These are phyloP conservation scores for Drymodes brunneopygia DNA, from an alignment of 2,113 vertebrate genomes.

Conservation along the genomic window DNA sequence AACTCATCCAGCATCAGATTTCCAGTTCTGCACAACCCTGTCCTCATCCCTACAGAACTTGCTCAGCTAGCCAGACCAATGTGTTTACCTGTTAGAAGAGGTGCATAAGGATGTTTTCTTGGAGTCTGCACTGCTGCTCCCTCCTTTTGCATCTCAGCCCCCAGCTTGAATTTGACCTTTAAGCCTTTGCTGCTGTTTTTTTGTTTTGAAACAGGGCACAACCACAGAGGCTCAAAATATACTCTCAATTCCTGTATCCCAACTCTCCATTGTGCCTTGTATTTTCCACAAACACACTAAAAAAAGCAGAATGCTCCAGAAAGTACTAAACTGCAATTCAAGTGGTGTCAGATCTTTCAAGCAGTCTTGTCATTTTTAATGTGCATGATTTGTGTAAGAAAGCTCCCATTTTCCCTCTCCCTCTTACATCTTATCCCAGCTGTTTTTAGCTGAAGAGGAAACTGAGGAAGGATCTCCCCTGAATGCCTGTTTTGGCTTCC, in stretches of 20 bases:
- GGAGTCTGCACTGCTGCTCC: background rate
- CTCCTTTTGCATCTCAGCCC: background rate
- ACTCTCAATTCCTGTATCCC: background rate
- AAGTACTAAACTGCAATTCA: background rate
- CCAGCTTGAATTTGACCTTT: background rate
- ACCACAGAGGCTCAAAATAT: background rate
- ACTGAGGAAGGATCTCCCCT: background rate
- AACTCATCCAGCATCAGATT: background rate
- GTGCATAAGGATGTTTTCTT: background rate
- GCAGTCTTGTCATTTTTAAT: background rate
- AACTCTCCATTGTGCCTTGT: background rate
- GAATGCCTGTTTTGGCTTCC: background rate
- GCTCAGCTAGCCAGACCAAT: background rate
- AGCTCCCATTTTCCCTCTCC: background rate
- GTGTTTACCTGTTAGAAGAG: background rate
- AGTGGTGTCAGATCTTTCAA: background rate
- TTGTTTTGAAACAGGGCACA: background rate
- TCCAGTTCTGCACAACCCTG: background rate
- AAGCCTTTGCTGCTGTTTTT: background rate
- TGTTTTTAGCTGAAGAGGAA: background rate
- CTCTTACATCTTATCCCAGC: background rate
- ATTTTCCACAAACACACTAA: background rate
- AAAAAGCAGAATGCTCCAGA: background rate
- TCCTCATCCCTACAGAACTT: background rate
- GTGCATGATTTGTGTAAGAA: background rate